These are phyloP conservation scores for Solenodon paradoxus DNA, from an alignment of 2,113 vertebrate species.

Conservation along the genomic window DNA sequence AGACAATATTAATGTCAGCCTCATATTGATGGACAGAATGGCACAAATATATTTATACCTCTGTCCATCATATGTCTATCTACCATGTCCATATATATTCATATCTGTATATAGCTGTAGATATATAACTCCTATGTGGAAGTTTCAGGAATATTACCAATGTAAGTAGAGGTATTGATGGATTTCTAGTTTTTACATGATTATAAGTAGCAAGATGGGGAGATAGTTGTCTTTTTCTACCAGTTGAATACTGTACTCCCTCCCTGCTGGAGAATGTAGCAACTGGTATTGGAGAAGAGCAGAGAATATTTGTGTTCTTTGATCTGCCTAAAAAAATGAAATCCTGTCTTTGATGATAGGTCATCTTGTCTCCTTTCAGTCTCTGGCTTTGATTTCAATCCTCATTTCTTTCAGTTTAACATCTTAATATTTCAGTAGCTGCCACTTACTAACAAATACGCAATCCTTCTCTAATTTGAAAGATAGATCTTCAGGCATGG, in stretches of 20 bases:
- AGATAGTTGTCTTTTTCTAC: neutral
- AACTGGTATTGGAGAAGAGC: neutral
- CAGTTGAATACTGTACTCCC: neutral
- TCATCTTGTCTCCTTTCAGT: neutral
- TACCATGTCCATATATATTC: too few relatives aligned
- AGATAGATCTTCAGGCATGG: neutral
- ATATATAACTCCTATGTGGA: neutral
- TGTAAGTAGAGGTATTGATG: neutral
- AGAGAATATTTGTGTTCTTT: neutral
- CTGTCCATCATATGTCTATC: too few relatives aligned
- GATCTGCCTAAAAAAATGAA: neutral
- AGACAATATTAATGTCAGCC: neutral
- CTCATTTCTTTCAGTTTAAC: neutral
- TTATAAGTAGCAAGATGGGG: neutral
- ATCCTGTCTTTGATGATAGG: neutral
- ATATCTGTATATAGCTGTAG: too few relatives aligned
- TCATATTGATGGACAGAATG: neutral
- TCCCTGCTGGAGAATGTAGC: neutral
- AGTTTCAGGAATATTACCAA: neutral
- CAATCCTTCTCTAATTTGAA: neutral
- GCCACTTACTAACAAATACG: neutral
- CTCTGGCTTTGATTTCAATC: neutral
- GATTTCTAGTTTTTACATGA: neutral
- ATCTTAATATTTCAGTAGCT: slow-evolving; percentile 8
- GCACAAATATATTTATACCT: neutral